Evolutionary conservation across 2,888 invertebrate genomes (phyloP).

Genomic region (Heterodera filipjevi): DNA sequence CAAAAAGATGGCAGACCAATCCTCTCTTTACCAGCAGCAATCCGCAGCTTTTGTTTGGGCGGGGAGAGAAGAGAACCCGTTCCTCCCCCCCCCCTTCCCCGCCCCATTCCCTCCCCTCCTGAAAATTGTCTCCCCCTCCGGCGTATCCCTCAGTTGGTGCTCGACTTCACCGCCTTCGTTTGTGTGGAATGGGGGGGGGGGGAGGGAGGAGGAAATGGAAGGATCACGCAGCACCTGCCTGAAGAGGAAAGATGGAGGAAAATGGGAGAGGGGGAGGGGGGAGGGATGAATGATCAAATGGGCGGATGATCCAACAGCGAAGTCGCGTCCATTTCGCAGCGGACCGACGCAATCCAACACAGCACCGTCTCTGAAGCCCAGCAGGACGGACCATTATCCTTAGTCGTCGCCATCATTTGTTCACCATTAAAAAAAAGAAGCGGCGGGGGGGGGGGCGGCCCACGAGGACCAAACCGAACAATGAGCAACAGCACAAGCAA

Average conservation of each 20-base stretch:
- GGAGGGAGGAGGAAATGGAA: too few relatives aligned
- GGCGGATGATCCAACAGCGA: background rate
- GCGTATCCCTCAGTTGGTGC: conserved; percentile 3
- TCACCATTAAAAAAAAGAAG: too few relatives aligned
- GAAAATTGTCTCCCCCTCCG: background rate
- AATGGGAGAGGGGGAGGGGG: background rate
- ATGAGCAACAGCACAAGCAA: too few relatives aligned
- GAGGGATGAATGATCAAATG: background rate
- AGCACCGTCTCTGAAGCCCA: too few relatives aligned
- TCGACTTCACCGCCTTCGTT: background rate
- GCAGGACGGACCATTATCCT: too few relatives aligned
- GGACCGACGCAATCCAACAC: background rate
- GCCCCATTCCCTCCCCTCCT: background rate
- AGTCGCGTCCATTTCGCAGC: background rate
- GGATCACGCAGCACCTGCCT: conserved; percentile 9
- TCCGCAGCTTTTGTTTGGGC: background rate
- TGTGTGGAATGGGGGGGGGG: background rate
- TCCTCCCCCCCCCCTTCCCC: background rate
- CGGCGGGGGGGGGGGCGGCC: too few relatives aligned
- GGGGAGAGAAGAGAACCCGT: background rate
- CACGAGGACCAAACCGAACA: too few relatives aligned
- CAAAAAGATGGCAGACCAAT: conserved; percentile 9
- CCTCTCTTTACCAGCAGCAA: background rate
- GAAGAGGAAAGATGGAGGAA: background rate
- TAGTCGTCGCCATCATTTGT: too few relatives aligned